Conservation (phyloP, 2,888 invertebrate species). For the Orthosia incerta region DNA sequence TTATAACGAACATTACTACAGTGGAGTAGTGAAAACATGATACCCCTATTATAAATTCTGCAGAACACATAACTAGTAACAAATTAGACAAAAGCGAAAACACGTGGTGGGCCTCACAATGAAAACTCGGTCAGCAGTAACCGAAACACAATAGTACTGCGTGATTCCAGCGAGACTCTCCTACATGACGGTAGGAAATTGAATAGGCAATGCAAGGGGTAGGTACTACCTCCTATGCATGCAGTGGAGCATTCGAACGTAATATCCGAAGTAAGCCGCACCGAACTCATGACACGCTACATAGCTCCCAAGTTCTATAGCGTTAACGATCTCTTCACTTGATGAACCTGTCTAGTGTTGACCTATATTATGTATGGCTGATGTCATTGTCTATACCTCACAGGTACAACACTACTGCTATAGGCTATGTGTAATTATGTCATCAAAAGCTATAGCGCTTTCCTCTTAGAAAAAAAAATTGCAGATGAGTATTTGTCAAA, state of each 20-base stretch:
- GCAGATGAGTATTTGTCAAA: no score
- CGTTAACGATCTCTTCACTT: slow-evolving; percentile 34
- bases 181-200: slow-evolving; percentile 18
- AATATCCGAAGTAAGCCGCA: slow-evolving; percentile 52
- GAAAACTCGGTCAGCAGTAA: slow-evolving; percentile 8
- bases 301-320: slow-evolving; percentile 20
- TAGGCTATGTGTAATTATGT: not conserved
- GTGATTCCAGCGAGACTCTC: slow-evolving; percentile 13
- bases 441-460: not conserved
- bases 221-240: slow-evolving; percentile 5
- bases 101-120: not conserved
- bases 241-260: slow-evolving; percentile 22
- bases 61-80: not conserved
- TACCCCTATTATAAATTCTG: not conserved
- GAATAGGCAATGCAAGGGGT: slow-evolving; percentile 39
- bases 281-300: slow-evolving; percentile 23
- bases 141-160: slow-evolving; percentile 19
- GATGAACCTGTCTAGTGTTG: slow-evolving; percentile 1
- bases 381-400: slow-evolving; percentile 27
- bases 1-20: not conserved
- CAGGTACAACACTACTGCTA: not conserved
- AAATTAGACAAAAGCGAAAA: not conserved
- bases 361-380: slow-evolving; percentile 12
- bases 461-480: no score
- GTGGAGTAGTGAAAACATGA: not conserved